phyloP scores from a whole-genome alignment of 2,888 invertebrate species.

The Rhogogaster chlorosoma region DNA sequence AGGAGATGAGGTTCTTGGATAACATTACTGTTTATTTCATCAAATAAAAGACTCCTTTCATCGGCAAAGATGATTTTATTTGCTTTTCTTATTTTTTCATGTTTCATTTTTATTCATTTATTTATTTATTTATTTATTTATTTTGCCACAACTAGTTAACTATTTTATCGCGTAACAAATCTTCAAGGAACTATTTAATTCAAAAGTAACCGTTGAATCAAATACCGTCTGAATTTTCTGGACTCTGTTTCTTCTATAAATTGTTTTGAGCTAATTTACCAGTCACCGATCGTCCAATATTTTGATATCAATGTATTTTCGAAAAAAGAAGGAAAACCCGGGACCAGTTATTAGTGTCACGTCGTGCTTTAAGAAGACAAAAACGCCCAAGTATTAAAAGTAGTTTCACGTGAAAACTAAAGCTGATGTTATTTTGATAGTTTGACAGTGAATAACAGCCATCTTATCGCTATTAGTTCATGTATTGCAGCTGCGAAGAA shows the following conservation, averaged over 20 bases:
- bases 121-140: too few species aligned
- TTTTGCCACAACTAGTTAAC: background rate
- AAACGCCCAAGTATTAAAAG: background rate
- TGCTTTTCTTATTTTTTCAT: background rate
- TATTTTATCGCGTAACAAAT: background rate
- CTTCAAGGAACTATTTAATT: too few species aligned
- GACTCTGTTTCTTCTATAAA: background rate
- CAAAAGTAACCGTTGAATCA: too few species aligned
- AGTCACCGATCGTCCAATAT: background rate
- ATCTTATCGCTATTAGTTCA: background rate
- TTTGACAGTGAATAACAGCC: background rate
- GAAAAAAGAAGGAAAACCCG: background rate
- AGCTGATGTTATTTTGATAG: background rate
- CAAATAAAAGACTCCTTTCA: background rate
- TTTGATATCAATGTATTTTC: background rate
- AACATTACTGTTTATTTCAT: conserved; percentile 12
- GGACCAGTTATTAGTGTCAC: background rate
- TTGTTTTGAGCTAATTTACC: background rate
- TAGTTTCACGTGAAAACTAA: background rate
- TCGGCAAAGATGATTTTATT: background rate
- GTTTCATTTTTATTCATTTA: background rate
- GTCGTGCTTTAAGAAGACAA: background rate
- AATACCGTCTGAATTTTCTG: background rate
- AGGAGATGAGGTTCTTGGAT: conserved; percentile 41
- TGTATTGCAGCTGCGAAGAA: background rate